These are phyloP conservation scores for Lophura nycthemera DNA, from an alignment of 2,113 vertebrate species.

Conservation along the genomic window DNA sequence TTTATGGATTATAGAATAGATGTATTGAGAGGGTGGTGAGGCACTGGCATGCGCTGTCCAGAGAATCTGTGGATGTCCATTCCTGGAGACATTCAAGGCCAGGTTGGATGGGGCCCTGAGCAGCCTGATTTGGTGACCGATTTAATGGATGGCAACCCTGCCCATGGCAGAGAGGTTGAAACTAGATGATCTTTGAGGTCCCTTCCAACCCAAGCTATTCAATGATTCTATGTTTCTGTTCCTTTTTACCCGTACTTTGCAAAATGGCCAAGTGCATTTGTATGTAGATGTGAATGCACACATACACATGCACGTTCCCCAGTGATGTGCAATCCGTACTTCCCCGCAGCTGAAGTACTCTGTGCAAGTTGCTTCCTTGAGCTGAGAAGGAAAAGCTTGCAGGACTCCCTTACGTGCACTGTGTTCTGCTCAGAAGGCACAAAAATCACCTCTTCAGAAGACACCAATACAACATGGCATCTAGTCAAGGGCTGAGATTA, in stretches of 20 bases:
- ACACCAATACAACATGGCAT: neutral
- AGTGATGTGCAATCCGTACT: neutral
- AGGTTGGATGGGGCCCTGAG: too few species aligned
- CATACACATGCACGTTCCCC: neutral
- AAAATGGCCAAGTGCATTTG: neutral
- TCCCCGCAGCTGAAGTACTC: neutral
- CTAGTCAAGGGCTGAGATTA: conserved; percentile 18
- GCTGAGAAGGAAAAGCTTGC: conserved; percentile 6
- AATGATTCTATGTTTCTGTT: neutral
- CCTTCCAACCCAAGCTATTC: too few species aligned
- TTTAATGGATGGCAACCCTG: too few species aligned
- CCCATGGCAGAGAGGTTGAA: too few species aligned
- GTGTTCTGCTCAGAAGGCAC: neutral
- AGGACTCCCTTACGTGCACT: neutral
- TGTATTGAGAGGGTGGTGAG: too few species aligned
- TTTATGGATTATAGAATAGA: neutral
- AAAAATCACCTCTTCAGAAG: neutral
- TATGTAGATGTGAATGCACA: neutral
- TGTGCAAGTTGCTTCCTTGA: neutral
- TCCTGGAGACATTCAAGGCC: too few species aligned
- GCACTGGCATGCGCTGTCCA: too few species aligned
- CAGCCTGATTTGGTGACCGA: too few species aligned
- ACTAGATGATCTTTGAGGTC: too few species aligned
- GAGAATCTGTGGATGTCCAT: too few species aligned
- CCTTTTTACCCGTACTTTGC: neutral